Percentiles rank a stretch among this genome's conserved stretches.
Evolutionary conservation across 2,797 vertebrate genomes (phyloP).

Genomic region (Sebastes diaconus): DNA sequence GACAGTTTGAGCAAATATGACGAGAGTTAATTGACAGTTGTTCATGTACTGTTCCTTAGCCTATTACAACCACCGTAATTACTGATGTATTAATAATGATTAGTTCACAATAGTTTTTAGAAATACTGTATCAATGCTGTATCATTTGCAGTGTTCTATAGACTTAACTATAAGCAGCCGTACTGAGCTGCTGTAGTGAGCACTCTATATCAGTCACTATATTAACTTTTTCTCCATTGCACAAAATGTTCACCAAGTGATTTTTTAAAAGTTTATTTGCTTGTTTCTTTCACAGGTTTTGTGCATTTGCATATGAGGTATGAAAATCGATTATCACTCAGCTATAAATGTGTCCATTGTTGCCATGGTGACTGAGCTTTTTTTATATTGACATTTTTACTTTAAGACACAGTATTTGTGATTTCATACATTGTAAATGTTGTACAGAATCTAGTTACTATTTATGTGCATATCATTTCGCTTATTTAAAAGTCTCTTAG

Average conservation of each 20-base stretch:
- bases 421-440: slow-evolving; percentile 73
- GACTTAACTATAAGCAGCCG: neutral
- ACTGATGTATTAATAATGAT: neutral
- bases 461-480: slow-evolving; percentile 79
- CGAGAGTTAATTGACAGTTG: neutral
- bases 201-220: neutral
- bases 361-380: slow-evolving; percentile 31
- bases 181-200: slow-evolving; percentile 23
- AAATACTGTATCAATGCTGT: neutral
- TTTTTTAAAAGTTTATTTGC: slow-evolving; percentile 20
- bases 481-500: slow-evolving; percentile 69
- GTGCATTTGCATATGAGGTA: slow-evolving; percentile 30
- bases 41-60: neutral
- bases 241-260: slow-evolving; percentile 54
- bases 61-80: neutral
- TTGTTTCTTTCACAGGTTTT: slow-evolving; percentile 38
- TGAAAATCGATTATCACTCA: neutral
- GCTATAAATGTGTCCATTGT: slow-evolving; percentile 32
- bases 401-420: slow-evolving; percentile 41
- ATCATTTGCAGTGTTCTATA: neutral
- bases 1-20: no score
- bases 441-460: slow-evolving; percentile 82
- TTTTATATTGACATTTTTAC: slow-evolving; percentile 30
- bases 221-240: slow-evolving; percentile 68
- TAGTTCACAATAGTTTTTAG: neutral